Base-by-base conservation (phyloP, 2,113 vertebrate genomes). In the Oxygymnocypris stewartii region DNA sequence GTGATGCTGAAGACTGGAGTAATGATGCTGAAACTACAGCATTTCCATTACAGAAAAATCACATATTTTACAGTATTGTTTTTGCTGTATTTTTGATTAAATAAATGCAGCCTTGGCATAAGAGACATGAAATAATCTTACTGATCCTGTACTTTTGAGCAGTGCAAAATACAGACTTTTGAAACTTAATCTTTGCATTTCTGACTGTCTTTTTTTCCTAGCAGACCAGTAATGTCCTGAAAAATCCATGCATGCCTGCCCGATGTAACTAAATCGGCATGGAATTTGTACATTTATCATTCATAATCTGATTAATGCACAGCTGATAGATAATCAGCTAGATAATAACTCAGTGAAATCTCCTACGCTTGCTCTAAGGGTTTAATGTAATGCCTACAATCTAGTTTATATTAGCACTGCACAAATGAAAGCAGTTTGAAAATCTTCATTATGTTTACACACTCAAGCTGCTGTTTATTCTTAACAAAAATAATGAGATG, bases 351-450 rank as follows among this genome's bases (percentile, higher is more conserved):
- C 35, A 20, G 3, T 4, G 35, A 23, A 40, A 73, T 28, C 73
- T 25, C 42, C 23, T 47, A 75, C 28, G 59, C n/a, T 47, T 47
- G 37, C 37, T 65, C 25, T 44, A 28, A 28, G 57, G n/a, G 14
- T 81, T 63, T 63, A 65, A 47, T n/a, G 28, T 44, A 63, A 59
- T 61, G 54, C 18, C 4, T 79, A 40, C 8, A 65, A 11, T 81
- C 35, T 8, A 10, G 20, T 63, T 31, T 16, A 25, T 42, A 63
- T 12, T 63, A 28, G 7, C 37, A 44, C 37, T 20, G 18, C 65
- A 65, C 79, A 81, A 65, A 65, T 65, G 40, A 81, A 28, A 20
- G 7, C 59, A 16, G 23, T 79, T 79, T 65, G 40, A 65, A 81
- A 42, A 81, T 65, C 37, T 63, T 47, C 7, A 18, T 65, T 65